Conservation (phyloP, 1,140 invertebrate species). For the Proctacanthus coquilletti region DNA sequence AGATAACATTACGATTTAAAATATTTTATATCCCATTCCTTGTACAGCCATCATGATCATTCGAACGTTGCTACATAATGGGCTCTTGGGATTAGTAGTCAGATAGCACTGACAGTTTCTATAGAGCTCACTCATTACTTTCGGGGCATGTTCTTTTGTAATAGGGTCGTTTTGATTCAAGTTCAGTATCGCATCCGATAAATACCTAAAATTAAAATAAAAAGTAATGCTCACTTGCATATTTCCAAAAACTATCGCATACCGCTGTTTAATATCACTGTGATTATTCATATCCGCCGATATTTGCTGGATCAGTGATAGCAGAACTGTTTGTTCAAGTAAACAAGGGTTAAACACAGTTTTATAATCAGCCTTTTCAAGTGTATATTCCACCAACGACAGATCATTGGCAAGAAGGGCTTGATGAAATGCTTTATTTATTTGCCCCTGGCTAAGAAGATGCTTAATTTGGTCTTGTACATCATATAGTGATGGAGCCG, state of each 20-base stretch:
- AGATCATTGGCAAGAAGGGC: slow-evolving; percentile 78
- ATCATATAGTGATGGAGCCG: slow-evolving; percentile 41
- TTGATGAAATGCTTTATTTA: slow-evolving; percentile 77
- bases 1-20: too few species aligned
- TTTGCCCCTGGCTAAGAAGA: slow-evolving; percentile 54
- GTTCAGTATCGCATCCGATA: slow-evolving; percentile 75
- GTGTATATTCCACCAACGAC: slow-evolving; percentile 64
- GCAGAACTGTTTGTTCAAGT: slow-evolving; percentile 67
- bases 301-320: slow-evolving; percentile 85
- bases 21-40: slow-evolving; percentile 6
- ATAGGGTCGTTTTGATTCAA: slow-evolving; percentile 59
- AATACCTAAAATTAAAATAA: slow-evolving; percentile 46
- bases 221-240: slow-evolving; percentile 8
- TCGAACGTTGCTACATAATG: slow-evolving; percentile 50
- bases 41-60: slow-evolving; percentile 69
- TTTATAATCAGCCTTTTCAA: slow-evolving; percentile 60
- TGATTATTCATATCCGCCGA: slow-evolving; percentile 69
- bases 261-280: slow-evolving; percentile 82
- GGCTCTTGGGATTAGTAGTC: slow-evolving; percentile 46
- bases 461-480: slow-evolving; percentile 54
- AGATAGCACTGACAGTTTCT: slow-evolving; percentile 59
- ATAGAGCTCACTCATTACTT: slow-evolving; percentile 58
- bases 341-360: slow-evolving; percentile 59
- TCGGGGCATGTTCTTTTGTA: slow-evolving; percentile 66
- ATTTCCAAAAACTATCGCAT: slow-evolving; percentile 9